phyloP scores from a whole-genome alignment of 2,113 vertebrate genomes.

The Lathamus discolor region DNA sequence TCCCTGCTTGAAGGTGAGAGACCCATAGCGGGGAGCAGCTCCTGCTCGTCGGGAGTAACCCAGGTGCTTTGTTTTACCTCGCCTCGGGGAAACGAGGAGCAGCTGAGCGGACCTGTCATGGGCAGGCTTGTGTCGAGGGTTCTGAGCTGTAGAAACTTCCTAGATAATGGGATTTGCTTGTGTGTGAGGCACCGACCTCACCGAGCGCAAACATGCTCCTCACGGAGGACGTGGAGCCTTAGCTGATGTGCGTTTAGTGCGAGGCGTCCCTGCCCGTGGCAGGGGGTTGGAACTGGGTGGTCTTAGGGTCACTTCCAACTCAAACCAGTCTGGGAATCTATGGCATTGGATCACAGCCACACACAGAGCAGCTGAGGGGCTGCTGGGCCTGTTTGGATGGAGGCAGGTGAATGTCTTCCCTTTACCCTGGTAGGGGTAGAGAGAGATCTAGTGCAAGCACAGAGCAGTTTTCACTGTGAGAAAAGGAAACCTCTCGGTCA shows the following conservation, averaged over 20 bases:
- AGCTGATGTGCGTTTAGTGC: neutral
- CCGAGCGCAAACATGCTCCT: neutral
- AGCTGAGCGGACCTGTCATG: neutral
- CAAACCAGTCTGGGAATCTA: neutral
- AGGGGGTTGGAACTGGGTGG: neutral
- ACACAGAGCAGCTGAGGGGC: neutral
- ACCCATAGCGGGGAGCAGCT: neutral
- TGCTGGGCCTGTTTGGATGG: neutral
- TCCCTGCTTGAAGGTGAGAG: neutral
- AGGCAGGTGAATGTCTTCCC: neutral
- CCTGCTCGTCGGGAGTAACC: neutral
- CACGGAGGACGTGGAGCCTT: neutral
- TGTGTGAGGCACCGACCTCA: neutral
- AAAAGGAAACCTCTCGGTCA: neutral
- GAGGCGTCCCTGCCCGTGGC: neutral
- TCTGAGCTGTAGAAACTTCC: neutral
- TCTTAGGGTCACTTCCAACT: neutral
- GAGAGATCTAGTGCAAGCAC: neutral
- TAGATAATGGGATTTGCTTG: neutral
- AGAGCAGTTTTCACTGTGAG: neutral
- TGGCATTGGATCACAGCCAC: rapidly evolving
- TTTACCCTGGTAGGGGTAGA: neutral
- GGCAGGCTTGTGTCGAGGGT: neutral
- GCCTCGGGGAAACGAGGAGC: neutral
- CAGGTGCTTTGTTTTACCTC: neutral